These are phyloP conservation scores for Nomada lathburiana DNA, from an alignment of 2,888 invertebrate genomes.

Conservation along the genomic window DNA sequence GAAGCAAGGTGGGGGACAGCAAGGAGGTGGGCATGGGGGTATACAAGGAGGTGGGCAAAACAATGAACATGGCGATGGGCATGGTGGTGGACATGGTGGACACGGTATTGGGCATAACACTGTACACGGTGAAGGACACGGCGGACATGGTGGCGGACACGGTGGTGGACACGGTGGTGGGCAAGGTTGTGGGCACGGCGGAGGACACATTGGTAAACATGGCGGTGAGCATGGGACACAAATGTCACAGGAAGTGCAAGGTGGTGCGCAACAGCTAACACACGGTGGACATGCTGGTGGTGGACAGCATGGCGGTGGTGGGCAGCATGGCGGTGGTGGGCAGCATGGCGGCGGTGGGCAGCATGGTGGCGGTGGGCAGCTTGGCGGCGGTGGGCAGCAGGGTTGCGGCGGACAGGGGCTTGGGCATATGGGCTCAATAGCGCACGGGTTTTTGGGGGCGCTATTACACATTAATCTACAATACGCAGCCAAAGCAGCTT, in stretches of 20 bases:
- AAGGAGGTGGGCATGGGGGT: constrained; percentile 55
- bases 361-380: constrained; percentile 15
- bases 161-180: constrained; percentile 34
- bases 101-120: constrained; percentile 3
- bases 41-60: constrained; percentile 59
- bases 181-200: constrained; percentile 3
- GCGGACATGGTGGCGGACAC: constrained; percentile 53
- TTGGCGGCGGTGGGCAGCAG: no score
- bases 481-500: constrained; percentile 77
- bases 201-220: constrained; percentile 5
- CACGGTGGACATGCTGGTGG: constrained; percentile 65
- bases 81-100: constrained; percentile 18
- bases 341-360: constrained; percentile 18
- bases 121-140: constrained; percentile 3
- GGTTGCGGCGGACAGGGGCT: no score
- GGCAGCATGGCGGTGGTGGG: constrained; percentile 9
- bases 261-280: constrained; percentile 49
- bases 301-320: constrained; percentile 68
- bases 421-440: constrained; percentile 7
- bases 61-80: constrained; percentile 13
- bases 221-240: constrained; percentile 17
- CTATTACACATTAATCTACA: constrained; percentile 70
- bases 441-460: constrained; percentile 9
- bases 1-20: constrained; percentile 37
- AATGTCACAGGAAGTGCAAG: constrained; percentile 7